These are phyloP conservation scores for Panopea generosa DNA, from an alignment of 2,888 invertebrate species.

Conservation along the genomic window DNA sequence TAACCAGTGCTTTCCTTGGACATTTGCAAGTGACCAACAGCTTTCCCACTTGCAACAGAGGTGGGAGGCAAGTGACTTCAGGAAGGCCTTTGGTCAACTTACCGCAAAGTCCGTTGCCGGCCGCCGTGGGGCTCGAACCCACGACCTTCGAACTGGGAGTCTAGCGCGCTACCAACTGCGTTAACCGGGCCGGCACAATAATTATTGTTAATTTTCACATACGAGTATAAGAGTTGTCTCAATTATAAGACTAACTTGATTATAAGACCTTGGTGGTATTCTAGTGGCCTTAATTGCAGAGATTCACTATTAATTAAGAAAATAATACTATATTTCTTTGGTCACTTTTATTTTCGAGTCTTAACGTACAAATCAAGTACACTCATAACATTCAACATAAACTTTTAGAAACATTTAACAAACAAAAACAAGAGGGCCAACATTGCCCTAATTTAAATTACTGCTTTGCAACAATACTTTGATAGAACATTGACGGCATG, in stretches of 20 bases:
- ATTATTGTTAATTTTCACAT: too few relatives aligned
- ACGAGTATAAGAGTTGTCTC: too few relatives aligned
- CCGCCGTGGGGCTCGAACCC: too few relatives aligned
- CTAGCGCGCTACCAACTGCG: conserved; percentile 3
- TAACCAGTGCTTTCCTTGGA: conserved; percentile 3
- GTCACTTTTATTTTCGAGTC: conserved; percentile 3
- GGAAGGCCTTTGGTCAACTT: conserved; percentile 1
- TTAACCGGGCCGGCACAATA: too few relatives aligned
- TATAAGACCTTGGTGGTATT: conserved; percentile 2
- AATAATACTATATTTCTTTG: conserved; percentile 3
- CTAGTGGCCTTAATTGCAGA: too few relatives aligned
- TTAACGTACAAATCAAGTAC: conserved; percentile 3
- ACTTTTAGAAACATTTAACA: too few relatives aligned
- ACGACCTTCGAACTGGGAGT: conserved; percentile 1
- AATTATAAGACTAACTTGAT: conserved; percentile 3
- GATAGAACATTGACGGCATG: too few relatives aligned
- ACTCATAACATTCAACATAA: too few relatives aligned
- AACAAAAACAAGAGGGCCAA: conserved; percentile 1
- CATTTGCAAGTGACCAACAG: conserved; percentile 2
- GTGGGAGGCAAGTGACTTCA: conserved; percentile 3
- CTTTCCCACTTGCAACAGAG: conserved; percentile 1
- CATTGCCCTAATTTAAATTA: too few relatives aligned
- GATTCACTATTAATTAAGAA: too few relatives aligned
- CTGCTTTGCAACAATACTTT: too few relatives aligned
- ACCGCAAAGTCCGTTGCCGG: too few relatives aligned